Conservation (phyloP, 1,140 invertebrate species). For the Dendrolimus punctatus region DNA sequence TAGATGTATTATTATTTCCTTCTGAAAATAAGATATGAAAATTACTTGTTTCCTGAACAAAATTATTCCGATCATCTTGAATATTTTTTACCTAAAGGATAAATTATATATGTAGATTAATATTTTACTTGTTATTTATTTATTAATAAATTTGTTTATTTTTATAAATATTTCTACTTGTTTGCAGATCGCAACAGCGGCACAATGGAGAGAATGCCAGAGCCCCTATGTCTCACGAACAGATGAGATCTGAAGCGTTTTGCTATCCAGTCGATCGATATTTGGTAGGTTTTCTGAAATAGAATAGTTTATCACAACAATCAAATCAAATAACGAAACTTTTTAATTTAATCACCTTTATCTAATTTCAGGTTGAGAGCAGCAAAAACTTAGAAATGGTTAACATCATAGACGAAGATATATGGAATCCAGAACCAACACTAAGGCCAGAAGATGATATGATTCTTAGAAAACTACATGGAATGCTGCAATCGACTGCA, state of each 20-base stretch:
- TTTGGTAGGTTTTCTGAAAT: slow-evolving; percentile 42
- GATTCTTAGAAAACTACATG: slow-evolving; percentile 52
- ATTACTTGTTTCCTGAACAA: too few species aligned
- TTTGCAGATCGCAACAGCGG: slow-evolving; percentile 40
- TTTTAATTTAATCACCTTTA: slow-evolving; percentile 5
- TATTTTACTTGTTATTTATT: too few species aligned
- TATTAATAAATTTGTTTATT: too few species aligned
- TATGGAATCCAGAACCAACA: slow-evolving; percentile 54
- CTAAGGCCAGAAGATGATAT: slow-evolving; percentile 60
- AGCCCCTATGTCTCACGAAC: slow-evolving; percentile 62
- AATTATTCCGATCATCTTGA: too few species aligned
- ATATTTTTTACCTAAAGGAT: too few species aligned
- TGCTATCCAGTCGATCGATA: slow-evolving; percentile 64
- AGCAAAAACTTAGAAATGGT: slow-evolving; percentile 57
- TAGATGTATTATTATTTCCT: too few species aligned
- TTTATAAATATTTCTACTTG: slow-evolving; percentile 9
- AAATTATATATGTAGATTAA: too few species aligned
- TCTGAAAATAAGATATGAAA: too few species aligned
- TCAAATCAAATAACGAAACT: background rate
- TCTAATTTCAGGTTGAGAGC: slow-evolving; percentile 54
- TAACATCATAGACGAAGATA: slow-evolving; percentile 55
- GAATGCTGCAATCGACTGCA: slow-evolving; percentile 61
- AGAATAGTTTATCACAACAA: too few species aligned
- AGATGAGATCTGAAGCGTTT: slow-evolving; percentile 39
- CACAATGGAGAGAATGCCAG: slow-evolving; percentile 49